A percentile compares a stretch with the other conserved stretches of the same genome.
Evolutionary conservation across 2,888 invertebrate genomes (phyloP).

Genomic region (Epirrita christyi): DNA sequence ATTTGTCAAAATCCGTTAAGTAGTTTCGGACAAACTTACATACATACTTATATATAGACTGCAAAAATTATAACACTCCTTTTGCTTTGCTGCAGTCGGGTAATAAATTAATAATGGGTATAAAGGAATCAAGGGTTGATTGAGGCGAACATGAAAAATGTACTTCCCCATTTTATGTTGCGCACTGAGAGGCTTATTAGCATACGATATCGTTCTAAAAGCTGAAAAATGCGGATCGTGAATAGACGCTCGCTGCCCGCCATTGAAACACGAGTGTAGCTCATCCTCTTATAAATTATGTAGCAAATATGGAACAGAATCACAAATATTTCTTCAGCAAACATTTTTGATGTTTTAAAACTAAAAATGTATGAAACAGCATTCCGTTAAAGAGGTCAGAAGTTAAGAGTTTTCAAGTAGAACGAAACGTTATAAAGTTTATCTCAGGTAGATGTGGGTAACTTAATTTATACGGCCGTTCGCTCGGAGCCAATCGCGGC

Average conservation of each 20-base stretch:
- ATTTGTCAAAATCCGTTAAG: no score
- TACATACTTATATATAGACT: no score
- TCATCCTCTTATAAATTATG: constrained; percentile 71
- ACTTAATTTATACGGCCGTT: constrained; percentile 66
- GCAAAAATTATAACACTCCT: no score
- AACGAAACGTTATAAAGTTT: constrained; percentile 50
- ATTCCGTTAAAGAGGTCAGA: constrained; percentile 29
- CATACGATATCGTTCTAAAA: constrained; percentile 67
- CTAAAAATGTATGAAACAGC: constrained; percentile 39
- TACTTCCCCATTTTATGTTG: constrained; percentile 48
- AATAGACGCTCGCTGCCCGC: constrained; percentile 54
- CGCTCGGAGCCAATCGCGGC: constrained; percentile 61
- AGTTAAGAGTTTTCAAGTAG: constrained; percentile 40
- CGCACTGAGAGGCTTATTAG: constrained; percentile 64
- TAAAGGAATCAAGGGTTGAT: no score
- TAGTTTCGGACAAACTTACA: no score
- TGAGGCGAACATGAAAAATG: no score
- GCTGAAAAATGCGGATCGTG: constrained; percentile 62
- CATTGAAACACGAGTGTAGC: constrained; percentile 63
- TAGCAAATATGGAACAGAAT: constrained; percentile 58
- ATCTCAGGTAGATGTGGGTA: constrained; percentile 58
- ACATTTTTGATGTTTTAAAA: constrained; percentile 46
- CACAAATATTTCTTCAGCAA: constrained; percentile 46
- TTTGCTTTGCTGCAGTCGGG: no score
- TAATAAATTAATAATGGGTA: no score